Evolutionary conservation across 2,888 invertebrate genomes (phyloP).

Genomic region (Opisthograptis luteolata): DNA sequence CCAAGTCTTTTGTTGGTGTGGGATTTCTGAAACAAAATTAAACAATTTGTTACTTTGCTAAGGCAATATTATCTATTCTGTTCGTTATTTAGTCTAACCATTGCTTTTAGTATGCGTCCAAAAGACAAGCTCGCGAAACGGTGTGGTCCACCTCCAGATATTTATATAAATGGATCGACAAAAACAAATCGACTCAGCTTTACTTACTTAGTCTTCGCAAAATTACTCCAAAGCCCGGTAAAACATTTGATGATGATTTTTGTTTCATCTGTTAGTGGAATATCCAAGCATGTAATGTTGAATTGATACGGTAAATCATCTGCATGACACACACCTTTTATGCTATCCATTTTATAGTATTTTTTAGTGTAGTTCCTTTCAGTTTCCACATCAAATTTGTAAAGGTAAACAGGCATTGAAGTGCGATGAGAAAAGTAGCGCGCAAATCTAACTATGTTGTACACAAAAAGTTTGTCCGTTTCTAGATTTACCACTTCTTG

Average conservation of each 20-base stretch:
- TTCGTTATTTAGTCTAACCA: too few species aligned
- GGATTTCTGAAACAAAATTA: slow-evolving; percentile 63
- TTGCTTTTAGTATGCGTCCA: too few species aligned
- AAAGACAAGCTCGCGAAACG: too few species aligned
- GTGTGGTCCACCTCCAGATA: too few species aligned
- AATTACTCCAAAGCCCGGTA: slow-evolving; percentile 68
- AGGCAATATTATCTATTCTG: too few species aligned
- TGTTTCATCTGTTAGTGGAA: slow-evolving; percentile 66
- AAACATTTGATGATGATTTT: slow-evolving; percentile 54
- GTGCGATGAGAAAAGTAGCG: slow-evolving; percentile 52
- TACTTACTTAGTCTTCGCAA: slow-evolving; percentile 69
- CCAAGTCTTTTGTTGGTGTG: slow-evolving; percentile 44
- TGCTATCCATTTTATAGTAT: slow-evolving; percentile 62
- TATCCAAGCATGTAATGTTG: slow-evolving; percentile 61
- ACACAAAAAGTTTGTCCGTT: slow-evolving; percentile 65
- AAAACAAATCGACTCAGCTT: too few species aligned
- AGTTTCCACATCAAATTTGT: slow-evolving; percentile 69
- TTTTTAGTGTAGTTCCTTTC: slow-evolving; percentile 70
- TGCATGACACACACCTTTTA: slow-evolving; percentile 71
- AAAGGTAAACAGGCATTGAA: slow-evolving; percentile 61
- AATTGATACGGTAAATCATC: slow-evolving; percentile 73
- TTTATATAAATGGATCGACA: too few species aligned
- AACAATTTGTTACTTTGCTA: background rate
- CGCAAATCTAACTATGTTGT: slow-evolving; percentile 67
- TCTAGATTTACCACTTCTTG: slow-evolving; percentile 62